Evolutionary conservation across 1,140 invertebrate species (phyloP), one percentile per base, ranked within the genome.

Genomic region (Harlomillsia oculata): DNA sequence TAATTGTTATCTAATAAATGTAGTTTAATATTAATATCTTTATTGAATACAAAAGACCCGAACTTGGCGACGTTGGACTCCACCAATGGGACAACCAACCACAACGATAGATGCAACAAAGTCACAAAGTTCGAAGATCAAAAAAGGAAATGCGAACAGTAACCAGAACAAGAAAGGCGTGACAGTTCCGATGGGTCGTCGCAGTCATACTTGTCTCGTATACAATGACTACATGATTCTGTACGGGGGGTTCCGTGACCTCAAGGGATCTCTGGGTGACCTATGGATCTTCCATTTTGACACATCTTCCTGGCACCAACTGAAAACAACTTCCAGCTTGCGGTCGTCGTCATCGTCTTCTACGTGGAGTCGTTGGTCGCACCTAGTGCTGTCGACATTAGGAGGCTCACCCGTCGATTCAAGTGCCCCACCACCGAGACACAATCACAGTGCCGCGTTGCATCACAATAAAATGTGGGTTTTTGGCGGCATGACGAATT

Each of bases 271-370:
- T 25, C 84, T 61, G 1, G 63, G 82, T 21, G 89, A 94, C 70
- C 71, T 93, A 0, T 94, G 90, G 90, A 82, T 81, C 11, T 93
- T 87, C 69, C 82, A 89, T 75, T 87, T 90, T 62, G 84, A 88
- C 91, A 75, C 78, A 72, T 71, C 44, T 23, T 26, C 11, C 13
- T 44, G 11, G 16, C 9, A 30, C 21, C 13, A 45, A 48, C 13
- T 11, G 14, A 48, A 32, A 5, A 14, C 32, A 13, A 29, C 13
- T 25, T 45, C 14, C 20, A 21, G 9, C 21, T n/a, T n/a, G n/a
- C n/a, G n/a, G n/a, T n/a, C n/a, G n/a, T n/a, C n/a, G n/a, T n/a
- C n/a, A n/a, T n/a, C n/a, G n/a, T n/a, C n/a, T n/a, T n/a, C n/a
- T n/a, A n/a, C n/a, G n/a, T n/a, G n/a, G n/a, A n/a, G n/a, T n/a